Base-by-base conservation (phyloP, 2,797 vertebrate genomes). In the Helarctos malayanus region DNA sequence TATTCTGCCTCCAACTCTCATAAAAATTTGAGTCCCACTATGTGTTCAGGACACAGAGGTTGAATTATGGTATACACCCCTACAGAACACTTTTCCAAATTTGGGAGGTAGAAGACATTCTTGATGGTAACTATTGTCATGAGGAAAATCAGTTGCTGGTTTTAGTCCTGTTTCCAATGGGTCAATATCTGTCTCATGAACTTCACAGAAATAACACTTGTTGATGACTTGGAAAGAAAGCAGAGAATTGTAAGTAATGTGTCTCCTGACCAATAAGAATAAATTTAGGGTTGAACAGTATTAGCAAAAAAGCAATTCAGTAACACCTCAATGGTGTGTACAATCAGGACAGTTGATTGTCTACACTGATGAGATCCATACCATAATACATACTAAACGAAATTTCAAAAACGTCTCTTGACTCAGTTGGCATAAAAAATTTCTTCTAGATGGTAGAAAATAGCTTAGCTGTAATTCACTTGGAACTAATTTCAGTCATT, bases 401-500 rank as follows among this genome's bases (percentile, higher is more conserved):
- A 83, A 80, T 87, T 78, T 97, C 45, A 78, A 80, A 95, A 96
- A 76, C 47, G 63, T 91, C 52, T 96, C 85, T 80, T 96, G 86
- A 98, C 69, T 98, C 89, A 49, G 78, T 95, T 98, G 94, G 96
- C 97, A 97, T 89, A 89, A 97, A 96, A 96, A 97, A 93, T 81
- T 97, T 96, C 92, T 98, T 96, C 76, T 98, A 98, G 98, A 98
- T 98, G 93, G 96, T 96, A 97, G 94, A 98, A 99, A 99, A 98
- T 84, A 98, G 97, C 97, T 98, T 98, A 98, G 98, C 97, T 98
- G 88, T 97, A 98, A 98, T 98, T 98, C 98, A 98, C 97, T 98
- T 91, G 97, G 98, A 99, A 98, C 97, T 99, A 98, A 99, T 99
- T 99, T 98, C 98, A 98, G 98, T 98, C 98, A 97, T 97, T 98